Conservation (phyloP, 2,888 invertebrate species). For the Zygaena filipendulae region DNA sequence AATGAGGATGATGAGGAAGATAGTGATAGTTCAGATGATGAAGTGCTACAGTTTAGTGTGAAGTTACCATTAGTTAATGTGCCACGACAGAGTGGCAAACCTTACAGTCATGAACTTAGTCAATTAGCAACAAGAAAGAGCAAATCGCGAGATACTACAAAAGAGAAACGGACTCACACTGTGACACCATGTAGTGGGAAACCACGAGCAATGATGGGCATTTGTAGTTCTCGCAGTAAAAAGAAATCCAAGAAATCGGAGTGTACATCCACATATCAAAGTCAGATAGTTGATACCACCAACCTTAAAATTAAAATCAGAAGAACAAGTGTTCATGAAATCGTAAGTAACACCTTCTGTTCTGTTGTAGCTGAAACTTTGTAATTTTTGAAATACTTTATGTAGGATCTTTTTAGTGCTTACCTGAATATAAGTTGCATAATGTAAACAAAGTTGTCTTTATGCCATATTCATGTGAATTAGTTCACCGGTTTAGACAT, state of each 20-base stretch:
- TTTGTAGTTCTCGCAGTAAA: slow-evolving; percentile 58
- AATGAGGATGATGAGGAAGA: slow-evolving; percentile 31
- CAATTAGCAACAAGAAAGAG: slow-evolving; percentile 64
- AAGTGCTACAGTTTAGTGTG: slow-evolving; percentile 54
- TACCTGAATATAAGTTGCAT: too few species aligned
- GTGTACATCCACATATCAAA: slow-evolving; percentile 61
- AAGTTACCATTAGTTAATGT: slow-evolving; percentile 57
- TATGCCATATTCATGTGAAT: too few species aligned
- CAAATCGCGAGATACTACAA: slow-evolving; percentile 42
- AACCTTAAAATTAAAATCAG: slow-evolving; percentile 77
- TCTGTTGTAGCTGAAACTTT: slow-evolving; percentile 8
- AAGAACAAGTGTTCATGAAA: slow-evolving; percentile 64
- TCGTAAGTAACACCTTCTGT: slow-evolving; percentile 31
- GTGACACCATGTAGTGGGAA: slow-evolving; percentile 59
- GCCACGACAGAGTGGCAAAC: slow-evolving; percentile 57
- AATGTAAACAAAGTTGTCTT: too few species aligned
- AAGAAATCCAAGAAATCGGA: slow-evolving; percentile 58
- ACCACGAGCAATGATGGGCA: slow-evolving; percentile 60
- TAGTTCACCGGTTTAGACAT: too few species aligned
- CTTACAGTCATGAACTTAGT: slow-evolving; percentile 67
- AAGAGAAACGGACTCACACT: slow-evolving; percentile 45
- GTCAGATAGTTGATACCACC: slow-evolving; percentile 74
- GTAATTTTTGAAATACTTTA: too few species aligned
- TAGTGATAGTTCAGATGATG: slow-evolving; percentile 56
- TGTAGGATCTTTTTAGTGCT: too few species aligned